A percentile compares a stretch with the other conserved stretches of the same genome.
These are phyloP conservation scores for Ammodytes dubius DNA, from an alignment of 2,113 vertebrate species.

Conservation along the genomic window DNA sequence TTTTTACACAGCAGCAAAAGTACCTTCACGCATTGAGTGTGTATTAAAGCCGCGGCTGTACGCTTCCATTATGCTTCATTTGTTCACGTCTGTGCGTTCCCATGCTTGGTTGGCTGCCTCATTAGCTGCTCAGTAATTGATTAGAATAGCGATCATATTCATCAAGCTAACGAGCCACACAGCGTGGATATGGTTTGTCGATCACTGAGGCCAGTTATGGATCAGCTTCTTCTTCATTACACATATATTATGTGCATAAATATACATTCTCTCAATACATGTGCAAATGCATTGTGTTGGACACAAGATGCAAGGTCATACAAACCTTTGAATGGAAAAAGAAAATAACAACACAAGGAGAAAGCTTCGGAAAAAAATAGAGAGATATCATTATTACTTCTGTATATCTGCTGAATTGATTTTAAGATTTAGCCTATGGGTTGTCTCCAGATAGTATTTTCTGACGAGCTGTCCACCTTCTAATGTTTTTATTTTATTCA, in stretches of 20 bases:
- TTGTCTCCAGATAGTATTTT: too few species aligned
- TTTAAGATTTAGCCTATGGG: too few species aligned
- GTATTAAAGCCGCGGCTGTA: neutral
- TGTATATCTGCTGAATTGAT: too few species aligned
- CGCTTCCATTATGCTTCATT: neutral
- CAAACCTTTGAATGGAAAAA: too few species aligned
- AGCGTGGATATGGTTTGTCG: constrained; percentile 29
- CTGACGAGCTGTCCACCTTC: too few species aligned
- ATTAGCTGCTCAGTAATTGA: constrained; percentile 57
- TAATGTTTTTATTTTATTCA: too few species aligned
- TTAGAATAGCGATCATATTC: constrained; percentile 45
- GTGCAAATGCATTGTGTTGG: neutral
- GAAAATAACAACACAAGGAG: neutral
- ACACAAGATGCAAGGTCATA: too few species aligned
- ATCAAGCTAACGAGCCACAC: constrained; percentile 65
- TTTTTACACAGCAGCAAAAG: constrained; percentile 11
- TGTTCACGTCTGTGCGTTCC: constrained; percentile 25
- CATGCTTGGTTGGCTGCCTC: constrained; percentile 32
- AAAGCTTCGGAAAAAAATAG: too few species aligned
- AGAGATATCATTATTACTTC: too few species aligned
- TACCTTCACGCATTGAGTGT: constrained; percentile 1
- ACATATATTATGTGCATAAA: neutral
- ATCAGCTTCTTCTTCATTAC: constrained; percentile 25
- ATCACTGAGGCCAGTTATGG: constrained; percentile 46
- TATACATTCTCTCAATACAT: neutral